Percentiles rank a stretch among this genome's conserved stretches.
Evolutionary conservation across 2,888 invertebrate genomes (phyloP).

Genomic region (Chymomyza amoena): DNA sequence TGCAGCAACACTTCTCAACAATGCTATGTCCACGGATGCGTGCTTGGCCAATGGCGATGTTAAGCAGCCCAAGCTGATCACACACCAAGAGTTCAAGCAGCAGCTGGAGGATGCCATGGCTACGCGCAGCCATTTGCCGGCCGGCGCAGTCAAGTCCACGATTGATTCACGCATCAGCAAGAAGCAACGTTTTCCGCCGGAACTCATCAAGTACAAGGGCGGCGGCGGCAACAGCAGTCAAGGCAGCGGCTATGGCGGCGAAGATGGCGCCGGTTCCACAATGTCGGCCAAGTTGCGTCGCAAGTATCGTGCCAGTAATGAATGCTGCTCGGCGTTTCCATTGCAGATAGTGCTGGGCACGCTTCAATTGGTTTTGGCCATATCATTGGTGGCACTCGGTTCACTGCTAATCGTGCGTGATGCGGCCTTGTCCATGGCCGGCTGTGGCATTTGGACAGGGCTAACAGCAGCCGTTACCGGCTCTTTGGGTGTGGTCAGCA

Average conservation of each 20-base stretch:
- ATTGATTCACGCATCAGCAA: conserved; percentile 76
- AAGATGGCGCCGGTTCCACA: conserved; percentile 42
- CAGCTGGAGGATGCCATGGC: conserved; percentile 70
- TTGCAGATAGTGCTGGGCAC: conserved; percentile 76
- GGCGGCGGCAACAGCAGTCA: conserved; percentile 52
- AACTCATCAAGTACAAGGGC: conserved; percentile 74
- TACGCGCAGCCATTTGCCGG: conserved; percentile 32
- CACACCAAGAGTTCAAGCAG: conserved; percentile 75
- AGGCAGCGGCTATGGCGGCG: conserved; percentile 26
- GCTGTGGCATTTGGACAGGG: conserved; percentile 78
- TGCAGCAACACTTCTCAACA: conserved; percentile 55
- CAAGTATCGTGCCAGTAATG: conserved; percentile 52
- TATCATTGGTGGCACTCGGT: conserved; percentile 76
- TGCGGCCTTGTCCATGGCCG: conserved; percentile 75
- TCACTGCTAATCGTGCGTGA: conserved; percentile 76
- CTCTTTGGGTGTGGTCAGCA: conserved; percentile 77
- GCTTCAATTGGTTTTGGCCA: conserved; percentile 75
- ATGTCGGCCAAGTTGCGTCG: conserved; percentile 49
- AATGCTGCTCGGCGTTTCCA: conserved; percentile 73
- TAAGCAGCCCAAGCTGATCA: conserved; percentile 70
- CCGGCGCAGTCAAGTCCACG: conserved; percentile 46
- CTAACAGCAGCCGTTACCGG: conserved; percentile 77
- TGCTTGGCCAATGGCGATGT: conserved; percentile 18
- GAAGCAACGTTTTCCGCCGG: conserved; percentile 76
- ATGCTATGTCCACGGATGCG: conserved; percentile 17